Conservation (phyloP, 2,888 invertebrate genomes). For the Coenonympha glycerion region DNA sequence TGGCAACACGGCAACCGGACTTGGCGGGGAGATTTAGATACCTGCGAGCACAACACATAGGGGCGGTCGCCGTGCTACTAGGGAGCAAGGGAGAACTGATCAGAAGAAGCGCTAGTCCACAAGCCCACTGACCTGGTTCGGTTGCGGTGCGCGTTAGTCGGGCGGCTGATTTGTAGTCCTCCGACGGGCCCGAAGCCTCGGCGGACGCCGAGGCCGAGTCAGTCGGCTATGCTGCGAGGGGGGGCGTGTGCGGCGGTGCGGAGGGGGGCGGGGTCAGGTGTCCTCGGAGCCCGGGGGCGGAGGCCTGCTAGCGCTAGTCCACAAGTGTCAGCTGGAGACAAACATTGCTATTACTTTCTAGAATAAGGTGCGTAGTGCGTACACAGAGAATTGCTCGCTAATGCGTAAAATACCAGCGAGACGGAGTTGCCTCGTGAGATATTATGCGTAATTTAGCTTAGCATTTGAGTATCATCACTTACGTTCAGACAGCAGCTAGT, state of each 20-base stretch:
- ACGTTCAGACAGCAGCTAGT: too few relatives aligned
- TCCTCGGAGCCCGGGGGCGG: constrained; percentile 71
- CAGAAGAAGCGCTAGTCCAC: too few relatives aligned
- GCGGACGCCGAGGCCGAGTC: constrained; percentile 36
- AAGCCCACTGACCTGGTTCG: constrained; percentile 11
- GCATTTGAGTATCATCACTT: too few relatives aligned
- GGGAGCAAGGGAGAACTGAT: too few relatives aligned
- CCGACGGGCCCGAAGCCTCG: constrained; percentile 45
- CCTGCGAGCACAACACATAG: too few relatives aligned
- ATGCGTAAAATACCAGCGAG: not conserved
- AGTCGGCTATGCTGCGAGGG: constrained; percentile 32
- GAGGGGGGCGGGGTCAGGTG: constrained; percentile 78
- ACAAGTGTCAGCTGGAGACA: constrained; percentile 63
- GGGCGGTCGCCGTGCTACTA: too few relatives aligned
- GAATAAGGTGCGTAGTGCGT: too few relatives aligned
- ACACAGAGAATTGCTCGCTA: too few relatives aligned
- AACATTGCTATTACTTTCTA: not conserved
- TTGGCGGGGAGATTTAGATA: too few relatives aligned
- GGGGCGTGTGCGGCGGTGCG: constrained; percentile 47
- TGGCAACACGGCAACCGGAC: too few relatives aligned
- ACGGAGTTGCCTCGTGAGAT: not conserved
- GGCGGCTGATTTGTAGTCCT: constrained; percentile 33
- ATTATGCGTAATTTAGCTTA: too few relatives aligned
- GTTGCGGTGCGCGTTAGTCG: constrained; percentile 33
- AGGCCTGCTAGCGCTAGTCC: constrained; percentile 68